Base-by-base conservation (phyloP, 2,888 invertebrate species). In the Alloscopus bannaensis region DNA sequence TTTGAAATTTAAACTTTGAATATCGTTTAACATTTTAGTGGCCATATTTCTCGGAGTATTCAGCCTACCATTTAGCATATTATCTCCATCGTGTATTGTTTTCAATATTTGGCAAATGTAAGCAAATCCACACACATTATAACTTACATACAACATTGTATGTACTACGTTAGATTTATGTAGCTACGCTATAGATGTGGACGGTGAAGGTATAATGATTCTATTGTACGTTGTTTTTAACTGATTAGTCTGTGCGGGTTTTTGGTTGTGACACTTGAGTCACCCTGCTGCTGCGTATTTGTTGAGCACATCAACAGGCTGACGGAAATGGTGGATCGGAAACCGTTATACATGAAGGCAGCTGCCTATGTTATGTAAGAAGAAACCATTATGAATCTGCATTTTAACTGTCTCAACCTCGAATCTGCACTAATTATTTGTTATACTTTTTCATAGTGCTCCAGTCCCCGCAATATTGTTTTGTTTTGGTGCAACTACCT, bases 251-350 rank as follows among this genome's bases (percentile, higher is more conserved):
- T 96, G 82, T 93, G 94, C 81, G 98, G 97, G 47, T 96, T 98
- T 89, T 87, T 95, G 81, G 93, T 96, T 81, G 91, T 97, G 86
- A 92, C 94, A 55, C 92, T 98, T 87, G 99, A 99, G 90, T 98
- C 98, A 47, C 99, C 99, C 0, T 98, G 96, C 88, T 98, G 98
- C 90, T 99, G 98, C 89, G 92, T 96, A 90, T 99, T 97, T 90
- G 92, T 99, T 84, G 98, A 98, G 88, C 95, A 95, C 90, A 96
- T 98, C 73, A 96, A 89, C 81, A 90, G 97, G 31, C 55, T 73
- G n/a, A 70, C 78, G 13, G 77, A 69, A 71, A 93, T 92, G 90
- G 92, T 95, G 69, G 97, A 98, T 87, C 90, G 91, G 70, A 91
- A 95, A 85, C 96, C 97, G 0, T 92, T 95, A 87, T 97, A 95